Percentiles rank a stretch among this genome's conserved stretches.
Conservation (phyloP, 2,888 invertebrate genomes). For the Eupithecia inturbata region DNA sequence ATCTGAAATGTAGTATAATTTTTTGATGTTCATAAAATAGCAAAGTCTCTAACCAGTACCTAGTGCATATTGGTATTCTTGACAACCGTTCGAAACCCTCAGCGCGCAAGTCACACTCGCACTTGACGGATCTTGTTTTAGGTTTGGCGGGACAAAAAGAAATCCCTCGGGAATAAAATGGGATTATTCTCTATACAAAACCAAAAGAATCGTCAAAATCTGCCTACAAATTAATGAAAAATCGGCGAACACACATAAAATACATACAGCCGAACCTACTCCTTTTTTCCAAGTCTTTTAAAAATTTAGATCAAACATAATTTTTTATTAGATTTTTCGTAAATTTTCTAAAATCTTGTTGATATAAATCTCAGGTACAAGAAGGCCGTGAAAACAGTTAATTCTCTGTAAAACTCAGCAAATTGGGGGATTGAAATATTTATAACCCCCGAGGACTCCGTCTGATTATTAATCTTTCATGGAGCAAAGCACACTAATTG, state of each 20-base stretch:
- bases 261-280: background rate
- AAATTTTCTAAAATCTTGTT: background rate
- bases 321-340: background rate
- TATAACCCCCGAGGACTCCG: slow-evolving; percentile 7
- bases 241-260: background rate
- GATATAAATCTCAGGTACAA: background rate
- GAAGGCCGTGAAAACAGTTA: background rate
- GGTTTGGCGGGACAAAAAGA: background rate
- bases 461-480: slow-evolving; percentile 25
- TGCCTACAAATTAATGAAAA: background rate
- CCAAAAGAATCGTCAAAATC: background rate
- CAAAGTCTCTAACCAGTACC: no score
- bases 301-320: no score
- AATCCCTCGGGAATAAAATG: no score
- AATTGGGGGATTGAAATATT: slow-evolving; percentile 11
- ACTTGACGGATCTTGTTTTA: no score
- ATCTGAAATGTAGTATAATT: no score
- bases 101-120: no score
- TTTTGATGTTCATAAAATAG: no score
- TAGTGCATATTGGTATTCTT: no score
- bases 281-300: no score
- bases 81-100: no score
- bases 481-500: slow-evolving; percentile 30
- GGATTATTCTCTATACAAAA: background rate
- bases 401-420: background rate